Conservation (phyloP, 2,888 invertebrate genomes). For the Rambutsinella grinnellia region DNA sequence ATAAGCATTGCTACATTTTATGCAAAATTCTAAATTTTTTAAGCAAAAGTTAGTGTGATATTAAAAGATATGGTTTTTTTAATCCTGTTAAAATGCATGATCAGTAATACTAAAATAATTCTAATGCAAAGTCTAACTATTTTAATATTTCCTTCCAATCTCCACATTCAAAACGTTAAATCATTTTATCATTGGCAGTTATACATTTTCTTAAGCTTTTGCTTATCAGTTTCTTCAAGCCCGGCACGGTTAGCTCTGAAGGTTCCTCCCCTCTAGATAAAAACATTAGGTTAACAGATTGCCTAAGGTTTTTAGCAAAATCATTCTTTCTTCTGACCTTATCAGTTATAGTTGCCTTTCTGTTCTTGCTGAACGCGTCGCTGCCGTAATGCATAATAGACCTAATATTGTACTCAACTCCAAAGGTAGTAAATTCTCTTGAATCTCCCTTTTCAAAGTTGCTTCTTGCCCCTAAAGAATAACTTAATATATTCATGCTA, state of each 20-base stretch:
- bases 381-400: background rate
- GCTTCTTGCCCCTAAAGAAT: background rate
- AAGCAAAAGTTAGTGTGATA: too few relatives aligned
- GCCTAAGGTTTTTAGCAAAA: background rate
- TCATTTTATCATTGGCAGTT: too few relatives aligned
- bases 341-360: background rate
- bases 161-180: too few relatives aligned
- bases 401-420: background rate
- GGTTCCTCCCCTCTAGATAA: background rate
- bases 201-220: background rate
- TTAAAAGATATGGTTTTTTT: too few relatives aligned
- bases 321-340: background rate
- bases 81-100: too few relatives aligned
- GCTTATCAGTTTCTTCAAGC: background rate
- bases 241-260: background rate
- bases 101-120: too few relatives aligned
- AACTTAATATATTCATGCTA: background rate
- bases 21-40: too few relatives aligned
- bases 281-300: background rate
- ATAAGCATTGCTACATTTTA: too few relatives aligned
- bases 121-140: too few relatives aligned
- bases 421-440: background rate
- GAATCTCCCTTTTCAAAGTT: background rate
- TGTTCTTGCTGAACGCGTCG: background rate
- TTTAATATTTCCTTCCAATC: too few relatives aligned